These are phyloP conservation scores for Oscarella lobularis DNA, from an alignment of 37 sponge, comb jelly and placozoan species.

Conservation along the genomic window DNA sequence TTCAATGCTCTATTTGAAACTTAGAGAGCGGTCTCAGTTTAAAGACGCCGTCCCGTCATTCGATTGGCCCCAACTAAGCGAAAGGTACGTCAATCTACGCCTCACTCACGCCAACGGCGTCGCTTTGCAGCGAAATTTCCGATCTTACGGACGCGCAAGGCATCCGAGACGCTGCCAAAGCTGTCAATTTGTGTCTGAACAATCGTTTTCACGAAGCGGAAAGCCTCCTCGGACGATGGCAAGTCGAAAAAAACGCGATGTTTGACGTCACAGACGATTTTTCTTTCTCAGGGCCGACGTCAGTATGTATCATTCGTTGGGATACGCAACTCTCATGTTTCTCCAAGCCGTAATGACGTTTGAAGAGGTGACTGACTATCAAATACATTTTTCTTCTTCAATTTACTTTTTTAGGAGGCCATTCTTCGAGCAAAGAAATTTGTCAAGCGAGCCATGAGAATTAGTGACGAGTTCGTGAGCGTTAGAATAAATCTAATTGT, in stretches of 20 bases:
- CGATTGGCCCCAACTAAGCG: too few relatives aligned
- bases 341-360: slow-evolving; percentile 59
- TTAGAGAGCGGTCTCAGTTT: too few relatives aligned
- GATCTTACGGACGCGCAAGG: not conserved
- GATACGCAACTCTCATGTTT: slow-evolving; percentile 31
- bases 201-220: slow-evolving; percentile 39
- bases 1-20: too few relatives aligned
- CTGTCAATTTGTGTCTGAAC: not conserved
- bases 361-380: slow-evolving; percentile 33
- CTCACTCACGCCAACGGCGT: too few relatives aligned
- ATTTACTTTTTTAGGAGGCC: not conserved
- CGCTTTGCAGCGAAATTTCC: too few relatives aligned
- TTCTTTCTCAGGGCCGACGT: slow-evolving; percentile 21
- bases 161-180: not conserved
- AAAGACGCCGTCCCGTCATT: too few relatives aligned
- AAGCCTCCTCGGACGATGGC: slow-evolving; percentile 35
- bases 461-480: not conserved
- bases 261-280: not conserved
- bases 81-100: too few relatives aligned
- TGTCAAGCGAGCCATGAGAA: not conserved
- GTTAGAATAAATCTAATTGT: not conserved
- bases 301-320: slow-evolving; percentile 52
- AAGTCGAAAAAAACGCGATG: not conserved
- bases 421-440: not conserved
- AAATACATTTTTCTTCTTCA: not conserved